Conservation (phyloP, 2,797 vertebrate genomes). For the Danio albolineatus region DNA sequence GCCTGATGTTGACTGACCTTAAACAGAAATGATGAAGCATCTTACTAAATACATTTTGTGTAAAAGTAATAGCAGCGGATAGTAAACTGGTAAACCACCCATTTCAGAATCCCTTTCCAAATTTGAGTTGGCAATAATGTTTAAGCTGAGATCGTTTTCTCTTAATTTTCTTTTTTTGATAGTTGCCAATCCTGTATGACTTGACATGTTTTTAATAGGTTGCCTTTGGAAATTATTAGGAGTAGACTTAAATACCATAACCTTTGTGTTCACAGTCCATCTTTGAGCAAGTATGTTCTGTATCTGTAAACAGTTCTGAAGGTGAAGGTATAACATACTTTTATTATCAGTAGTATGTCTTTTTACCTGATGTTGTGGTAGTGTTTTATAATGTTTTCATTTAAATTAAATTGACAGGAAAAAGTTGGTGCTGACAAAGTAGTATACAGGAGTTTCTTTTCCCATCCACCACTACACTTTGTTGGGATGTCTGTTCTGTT, state of each 20-base stretch:
- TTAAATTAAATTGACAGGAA: constrained; percentile 3
- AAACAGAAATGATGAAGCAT: constrained; percentile 5
- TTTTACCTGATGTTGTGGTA: constrained; percentile 50
- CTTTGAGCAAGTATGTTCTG: constrained; percentile 1
- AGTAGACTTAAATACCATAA: constrained; percentile 20
- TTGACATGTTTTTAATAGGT: constrained; percentile 55
- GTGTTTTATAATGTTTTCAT: constrained; percentile 36
- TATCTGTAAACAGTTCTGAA: constrained; percentile 6
- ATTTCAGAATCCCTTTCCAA: constrained; percentile 20
- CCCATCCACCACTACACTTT: constrained; percentile 33
- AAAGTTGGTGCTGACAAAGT: constrained; percentile 13
- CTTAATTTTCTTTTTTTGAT: constrained; percentile 45
- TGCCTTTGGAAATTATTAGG: constrained; percentile 49
- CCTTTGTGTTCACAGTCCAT: constrained; percentile 27
- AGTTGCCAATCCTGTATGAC: constrained; percentile 61
- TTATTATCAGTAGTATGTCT: constrained; percentile 34
- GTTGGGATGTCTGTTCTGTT: constrained; percentile 36
- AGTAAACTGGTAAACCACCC: not conserved
- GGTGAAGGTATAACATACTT: constrained; percentile 18
- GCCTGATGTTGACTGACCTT: constrained; percentile 40
- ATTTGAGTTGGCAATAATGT: constrained; percentile 51
- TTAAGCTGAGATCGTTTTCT: constrained; percentile 32
- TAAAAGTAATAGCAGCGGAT: not conserved
- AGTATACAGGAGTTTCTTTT: constrained; percentile 5
- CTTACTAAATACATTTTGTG: constrained; percentile 14